A percentile compares a stretch with the other conserved stretches of the same genome.
Evolutionary conservation across 2,113 vertebrate species (phyloP).

Genomic region (Rutilus rutilus): DNA sequence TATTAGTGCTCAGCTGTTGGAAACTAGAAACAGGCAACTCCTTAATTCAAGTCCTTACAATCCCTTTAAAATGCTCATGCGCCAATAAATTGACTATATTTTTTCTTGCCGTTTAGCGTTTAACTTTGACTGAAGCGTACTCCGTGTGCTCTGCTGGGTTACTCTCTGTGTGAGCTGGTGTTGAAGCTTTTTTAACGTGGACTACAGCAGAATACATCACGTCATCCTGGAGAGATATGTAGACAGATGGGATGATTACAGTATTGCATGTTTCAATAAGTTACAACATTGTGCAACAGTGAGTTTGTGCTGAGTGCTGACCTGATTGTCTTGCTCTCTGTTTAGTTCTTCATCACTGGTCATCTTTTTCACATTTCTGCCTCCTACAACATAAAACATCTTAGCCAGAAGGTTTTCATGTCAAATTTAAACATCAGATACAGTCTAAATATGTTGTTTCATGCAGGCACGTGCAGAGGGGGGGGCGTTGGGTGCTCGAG

Average conservation of each 20-base stretch:
- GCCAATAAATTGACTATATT: background rate
- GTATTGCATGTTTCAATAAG: background rate
- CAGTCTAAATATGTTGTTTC: background rate
- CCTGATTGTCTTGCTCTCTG: background rate
- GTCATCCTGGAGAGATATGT: background rate
- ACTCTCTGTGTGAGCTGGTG: background rate
- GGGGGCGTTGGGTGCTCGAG: no score
- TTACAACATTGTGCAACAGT: background rate
- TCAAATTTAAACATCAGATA: background rate
- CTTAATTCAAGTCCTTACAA: background rate
- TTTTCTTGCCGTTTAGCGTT: background rate
- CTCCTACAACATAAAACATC: background rate
- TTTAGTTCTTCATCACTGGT: background rate
- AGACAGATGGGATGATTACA: background rate
- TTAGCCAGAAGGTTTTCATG: background rate
- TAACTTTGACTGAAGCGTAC: background rate
- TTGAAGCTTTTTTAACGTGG: background rate
- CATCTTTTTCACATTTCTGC: background rate
- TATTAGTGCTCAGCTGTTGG: background rate
- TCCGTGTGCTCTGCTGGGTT: background rate
- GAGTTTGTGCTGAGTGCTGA: background rate
- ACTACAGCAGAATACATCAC: constrained; percentile 1
- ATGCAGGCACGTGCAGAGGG: no score
- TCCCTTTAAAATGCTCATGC: background rate
- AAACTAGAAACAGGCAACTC: background rate